A percentile compares a stretch with the other conserved stretches of the same genome.
These are phyloP conservation scores for Coregonus sp. DNA, from an alignment of 2,797 vertebrate genomes.

Conservation along the genomic window DNA sequence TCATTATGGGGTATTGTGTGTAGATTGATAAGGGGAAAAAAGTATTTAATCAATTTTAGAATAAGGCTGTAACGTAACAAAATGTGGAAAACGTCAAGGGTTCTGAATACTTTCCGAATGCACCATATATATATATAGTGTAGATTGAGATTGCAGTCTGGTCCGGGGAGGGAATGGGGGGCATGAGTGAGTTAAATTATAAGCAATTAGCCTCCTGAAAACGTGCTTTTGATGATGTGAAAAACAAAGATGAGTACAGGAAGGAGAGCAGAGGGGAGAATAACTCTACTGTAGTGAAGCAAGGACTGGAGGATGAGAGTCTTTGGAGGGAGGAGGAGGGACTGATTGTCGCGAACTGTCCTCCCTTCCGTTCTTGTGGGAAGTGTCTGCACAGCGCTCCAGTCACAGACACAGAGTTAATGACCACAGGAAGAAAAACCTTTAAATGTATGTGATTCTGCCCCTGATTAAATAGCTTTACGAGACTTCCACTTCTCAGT, in stretches of 20 bases:
- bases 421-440: slow-evolving; percentile 55
- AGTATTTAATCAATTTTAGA: no score
- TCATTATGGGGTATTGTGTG: no score
- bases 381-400: slow-evolving; percentile 33
- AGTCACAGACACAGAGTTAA: slow-evolving; percentile 44
- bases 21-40: no score
- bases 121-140: no score
- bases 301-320: slow-evolving; percentile 2
- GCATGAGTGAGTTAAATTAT: slow-evolving; percentile 64
- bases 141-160: slow-evolving; percentile 59
- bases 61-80: no score
- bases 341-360: slow-evolving; percentile 6
- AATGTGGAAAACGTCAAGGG: no score
- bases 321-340: background rate
- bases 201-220: slow-evolving; percentile 60
- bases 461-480: slow-evolving; percentile 55
- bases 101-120: no score
- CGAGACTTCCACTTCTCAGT: slow-evolving; percentile 35
- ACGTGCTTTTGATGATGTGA: slow-evolving; percentile 60
- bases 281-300: background rate
- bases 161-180: slow-evolving; percentile 29
- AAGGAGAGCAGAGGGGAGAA: slow-evolving; percentile 13
- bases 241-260: slow-evolving; percentile 28
- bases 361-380: slow-evolving; percentile 30
- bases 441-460: slow-evolving; percentile 55